A percentile compares a stretch with the other conserved stretches of the same genome.
phyloP scores from a whole-genome alignment of 2,113 vertebrate species.

The Microtus ochrogaster region DNA sequence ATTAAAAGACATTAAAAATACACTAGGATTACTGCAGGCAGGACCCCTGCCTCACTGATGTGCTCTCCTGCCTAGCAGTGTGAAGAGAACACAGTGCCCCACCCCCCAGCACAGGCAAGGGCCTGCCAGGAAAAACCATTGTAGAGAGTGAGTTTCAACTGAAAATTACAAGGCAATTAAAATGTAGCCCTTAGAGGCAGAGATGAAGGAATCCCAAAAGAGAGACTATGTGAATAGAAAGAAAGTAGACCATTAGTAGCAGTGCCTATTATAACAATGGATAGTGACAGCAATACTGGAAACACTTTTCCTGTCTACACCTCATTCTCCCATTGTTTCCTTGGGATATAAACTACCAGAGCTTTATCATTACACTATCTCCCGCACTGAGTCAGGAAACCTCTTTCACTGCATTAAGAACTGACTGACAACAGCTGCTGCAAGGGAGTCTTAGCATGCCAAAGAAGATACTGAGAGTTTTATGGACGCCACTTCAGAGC shows the following conservation, averaged over 20 bases:
- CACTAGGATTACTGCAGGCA: conserved; percentile 72
- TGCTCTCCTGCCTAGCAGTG: conserved; percentile 25
- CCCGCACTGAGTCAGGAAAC: conserved; percentile 23
- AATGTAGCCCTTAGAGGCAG: conserved; percentile 50
- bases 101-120: conserved; percentile 33
- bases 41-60: conserved; percentile 71
- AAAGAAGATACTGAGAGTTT: conserved; percentile 65
- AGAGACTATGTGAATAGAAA: conserved; percentile 11
- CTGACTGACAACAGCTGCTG: conserved; percentile 53
- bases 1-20: conserved; percentile 82
- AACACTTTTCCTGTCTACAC: not conserved
- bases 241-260: not conserved
- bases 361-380: not conserved
- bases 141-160: conserved; percentile 26
- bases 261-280: conserved; percentile 5
- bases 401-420: conserved; percentile 53
- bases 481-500: conserved; percentile 16
- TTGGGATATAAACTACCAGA: conserved; percentile 31
- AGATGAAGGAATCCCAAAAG: conserved; percentile 30
- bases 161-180: conserved; percentile 57
- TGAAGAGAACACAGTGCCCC: conserved; percentile 37
- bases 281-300: not conserved
- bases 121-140: not conserved
- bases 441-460: not conserved
- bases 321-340: conserved; percentile 40